Evolutionary conservation across 2,888 invertebrate species (phyloP).

Genomic region (Hirudinaria manillensis): DNA sequence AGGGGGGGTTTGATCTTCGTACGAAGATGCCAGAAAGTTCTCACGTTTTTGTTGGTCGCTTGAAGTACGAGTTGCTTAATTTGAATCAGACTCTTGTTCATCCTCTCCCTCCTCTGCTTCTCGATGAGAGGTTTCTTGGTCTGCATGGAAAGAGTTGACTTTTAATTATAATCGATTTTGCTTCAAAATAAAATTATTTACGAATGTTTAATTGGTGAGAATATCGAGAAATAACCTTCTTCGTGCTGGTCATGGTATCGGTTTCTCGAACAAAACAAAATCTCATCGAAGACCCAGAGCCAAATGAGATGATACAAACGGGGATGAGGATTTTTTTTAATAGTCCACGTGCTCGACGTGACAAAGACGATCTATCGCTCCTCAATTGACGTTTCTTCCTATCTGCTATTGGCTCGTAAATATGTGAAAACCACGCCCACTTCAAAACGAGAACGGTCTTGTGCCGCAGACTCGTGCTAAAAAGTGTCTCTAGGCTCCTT

Average conservation of each 20-base stretch:
- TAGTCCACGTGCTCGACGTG: slow-evolving; percentile 1
- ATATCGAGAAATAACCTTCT: neutral
- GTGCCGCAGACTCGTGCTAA: slow-evolving; percentile 6
- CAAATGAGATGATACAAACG: neutral
- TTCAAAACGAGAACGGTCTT: neutral
- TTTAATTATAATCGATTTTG: neutral
- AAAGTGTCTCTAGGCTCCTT: neutral
- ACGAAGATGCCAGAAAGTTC: neutral
- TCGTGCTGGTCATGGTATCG: neutral
- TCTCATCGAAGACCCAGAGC: neutral
- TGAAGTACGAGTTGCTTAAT: slow-evolving; percentile 22
- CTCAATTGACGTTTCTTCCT: slow-evolving; percentile 1
- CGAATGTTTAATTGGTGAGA: neutral
- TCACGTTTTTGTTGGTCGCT: slow-evolving; percentile 23
- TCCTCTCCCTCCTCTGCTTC: slow-evolving; percentile 25
- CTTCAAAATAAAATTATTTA: neutral
- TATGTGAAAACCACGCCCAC: slow-evolving; percentile 8
- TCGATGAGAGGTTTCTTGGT: slow-evolving; percentile 29
- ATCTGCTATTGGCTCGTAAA: neutral
- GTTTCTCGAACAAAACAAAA: neutral
- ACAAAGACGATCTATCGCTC: slow-evolving; percentile 14
- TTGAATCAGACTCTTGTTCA: slow-evolving; percentile 13
- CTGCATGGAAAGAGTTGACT: neutral
- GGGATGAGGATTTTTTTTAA: slow-evolving; percentile 7
- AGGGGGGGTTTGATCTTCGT: too few species aligned